Percentiles rank a stretch among this genome's conserved stretches.
Conservation (phyloP, 2,113 vertebrate genomes). For the Heteronetta atricapilla region DNA sequence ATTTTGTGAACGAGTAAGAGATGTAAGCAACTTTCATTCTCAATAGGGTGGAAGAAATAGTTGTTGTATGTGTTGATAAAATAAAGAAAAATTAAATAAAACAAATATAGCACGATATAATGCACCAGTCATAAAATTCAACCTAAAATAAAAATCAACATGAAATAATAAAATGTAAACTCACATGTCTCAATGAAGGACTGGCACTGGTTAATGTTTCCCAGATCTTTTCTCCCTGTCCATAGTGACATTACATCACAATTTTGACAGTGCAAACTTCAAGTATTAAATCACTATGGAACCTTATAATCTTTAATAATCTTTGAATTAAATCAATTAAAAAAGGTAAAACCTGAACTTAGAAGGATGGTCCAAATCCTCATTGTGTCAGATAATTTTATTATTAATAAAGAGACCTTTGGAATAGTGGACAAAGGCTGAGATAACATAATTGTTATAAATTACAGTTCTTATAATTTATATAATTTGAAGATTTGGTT, state of each 20-base stretch:
- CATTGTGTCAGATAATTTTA: not conserved
- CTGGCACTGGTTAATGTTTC: not conserved
- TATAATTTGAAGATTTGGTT: not conserved
- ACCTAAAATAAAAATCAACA: not conserved
- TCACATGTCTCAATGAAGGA: not conserved
- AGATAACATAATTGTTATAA: not conserved
- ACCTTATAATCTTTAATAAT: not conserved
- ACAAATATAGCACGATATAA: not conserved
- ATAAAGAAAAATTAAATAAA: not conserved
- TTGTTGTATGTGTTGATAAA: not conserved
- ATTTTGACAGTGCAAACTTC: not conserved
- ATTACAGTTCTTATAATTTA: not conserved
- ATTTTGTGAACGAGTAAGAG: not conserved
- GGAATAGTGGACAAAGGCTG: not conserved
- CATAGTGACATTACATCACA: not conserved
- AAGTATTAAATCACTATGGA: not conserved
- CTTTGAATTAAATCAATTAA: not conserved
- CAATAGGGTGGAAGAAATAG: not conserved
- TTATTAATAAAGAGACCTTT: not conserved
- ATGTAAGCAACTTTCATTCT: not conserved
- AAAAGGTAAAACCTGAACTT: not conserved
- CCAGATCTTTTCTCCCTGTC: not conserved
- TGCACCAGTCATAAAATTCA: not conserved
- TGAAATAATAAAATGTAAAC: not conserved
- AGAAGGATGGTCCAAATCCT: not conserved